Base-by-base conservation (phyloP, 2,888 invertebrate species). In the Ditula angustiorana region DNA sequence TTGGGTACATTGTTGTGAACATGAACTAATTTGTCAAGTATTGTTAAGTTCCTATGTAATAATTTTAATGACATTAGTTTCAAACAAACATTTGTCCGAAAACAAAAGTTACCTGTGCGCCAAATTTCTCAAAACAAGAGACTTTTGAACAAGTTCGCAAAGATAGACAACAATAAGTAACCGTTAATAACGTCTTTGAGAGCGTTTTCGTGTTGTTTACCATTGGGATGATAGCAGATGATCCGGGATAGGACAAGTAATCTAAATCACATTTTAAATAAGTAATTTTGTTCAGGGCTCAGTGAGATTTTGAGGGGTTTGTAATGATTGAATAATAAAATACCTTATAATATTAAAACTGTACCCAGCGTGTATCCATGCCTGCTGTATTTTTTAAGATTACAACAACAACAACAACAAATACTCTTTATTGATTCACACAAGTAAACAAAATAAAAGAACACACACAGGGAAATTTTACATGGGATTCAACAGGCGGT, bases 301-400 rank as follows among this genome's bases (percentile, higher is more conserved):
- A 55, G 23, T 41, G 56, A 59, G 49, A 58, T 56, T 67, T 69
- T 69, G 69, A 75, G 73, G 75, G 72, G 37, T 47, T 60, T 50
- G 16, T 58, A 33, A 47, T 49, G n/a, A 28, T 55, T 55, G 5
- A 55, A 37, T 41, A 41, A 41, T 41, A 19, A 41, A 19, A 19
- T 19, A 41, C 41, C 10, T 11, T 10, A 21, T 13, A 11, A 24
- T 24, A 47, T n/a, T 2, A 19, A 8, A 19, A 19, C 7, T n/a
- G n/a, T n/a, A n/a, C n/a, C n/a, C n/a, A n/a, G n/a, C n/a, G n/a
- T n/a, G n/a, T n/a, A n/a, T n/a, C n/a, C n/a, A n/a, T n/a, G n/a
- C n/a, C n/a, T n/a, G n/a, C n/a, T n/a, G n/a, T n/a, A n/a, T n/a
- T n/a, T n/a, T n/a, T n/a, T n/a, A n/a, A n/a, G n/a, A n/a, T n/a